Conservation (phyloP, 1,140 invertebrate species). For the Grapholita molesta region DNA sequence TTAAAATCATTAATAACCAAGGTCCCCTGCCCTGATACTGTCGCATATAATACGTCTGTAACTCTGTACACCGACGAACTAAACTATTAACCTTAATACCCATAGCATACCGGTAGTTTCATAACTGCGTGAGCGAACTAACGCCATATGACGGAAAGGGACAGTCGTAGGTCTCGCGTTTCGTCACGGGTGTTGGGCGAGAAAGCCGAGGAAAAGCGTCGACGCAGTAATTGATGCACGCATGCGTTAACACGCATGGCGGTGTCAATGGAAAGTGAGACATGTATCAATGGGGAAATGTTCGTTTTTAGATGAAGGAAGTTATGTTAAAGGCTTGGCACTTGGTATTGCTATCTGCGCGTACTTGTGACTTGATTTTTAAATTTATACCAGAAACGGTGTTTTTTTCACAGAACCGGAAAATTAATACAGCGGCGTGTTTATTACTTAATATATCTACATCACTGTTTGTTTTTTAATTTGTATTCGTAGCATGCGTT, state of each 20-base stretch:
- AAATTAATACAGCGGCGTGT: background rate
- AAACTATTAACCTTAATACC: constrained; percentile 2
- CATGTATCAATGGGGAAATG: background rate
- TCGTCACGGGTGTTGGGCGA: constrained; percentile 19
- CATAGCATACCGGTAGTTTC: background rate
- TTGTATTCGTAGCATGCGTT: no score
- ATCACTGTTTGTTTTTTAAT: no score
- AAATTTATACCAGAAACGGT: background rate
- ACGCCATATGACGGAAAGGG: constrained; percentile 14
- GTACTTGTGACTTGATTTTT: background rate
- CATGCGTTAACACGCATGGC: constrained; percentile 2
- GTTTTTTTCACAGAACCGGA: background rate
- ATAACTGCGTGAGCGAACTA: background rate
- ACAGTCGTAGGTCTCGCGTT: constrained; percentile 18
- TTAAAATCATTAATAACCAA: background rate
- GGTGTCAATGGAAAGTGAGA: background rate
- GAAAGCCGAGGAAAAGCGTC: constrained; percentile 24
- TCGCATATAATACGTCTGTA: background rate
- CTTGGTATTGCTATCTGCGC: background rate
- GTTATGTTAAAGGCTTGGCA: background rate
- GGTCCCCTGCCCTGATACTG: background rate
- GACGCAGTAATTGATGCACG: constrained; percentile 18
- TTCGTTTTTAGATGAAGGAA: background rate
- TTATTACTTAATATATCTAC: background rate
- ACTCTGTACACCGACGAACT: background rate